A percentile compares a stretch with the other conserved stretches of the same genome.
phyloP scores from a whole-genome alignment of 2,888 invertebrate species.

The Bhutanitis thaidina region DNA sequence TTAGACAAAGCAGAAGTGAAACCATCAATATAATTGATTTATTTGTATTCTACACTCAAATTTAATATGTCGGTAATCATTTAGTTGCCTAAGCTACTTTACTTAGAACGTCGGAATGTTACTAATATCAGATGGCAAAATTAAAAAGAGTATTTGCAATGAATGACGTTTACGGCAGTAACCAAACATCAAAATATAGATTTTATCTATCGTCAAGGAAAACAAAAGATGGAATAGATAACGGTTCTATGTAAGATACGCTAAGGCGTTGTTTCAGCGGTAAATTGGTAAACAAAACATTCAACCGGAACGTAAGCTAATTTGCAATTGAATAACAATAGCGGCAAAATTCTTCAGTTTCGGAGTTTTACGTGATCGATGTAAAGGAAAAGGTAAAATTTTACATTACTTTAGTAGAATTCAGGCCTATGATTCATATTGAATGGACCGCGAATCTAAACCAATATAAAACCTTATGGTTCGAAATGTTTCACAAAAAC shows the following conservation, averaged over 20 bases:
- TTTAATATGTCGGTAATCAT: no score
- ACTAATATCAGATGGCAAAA: background rate
- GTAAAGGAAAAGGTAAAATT: conserved; percentile 33
- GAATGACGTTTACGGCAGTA: no score
- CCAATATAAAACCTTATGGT: conserved; percentile 34
- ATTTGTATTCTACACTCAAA: no score
- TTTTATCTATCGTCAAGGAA: conserved; percentile 10
- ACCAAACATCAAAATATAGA: background rate
- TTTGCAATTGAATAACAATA: conserved; percentile 27
- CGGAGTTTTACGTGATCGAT: conserved; percentile 16
- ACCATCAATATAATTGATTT: no score
- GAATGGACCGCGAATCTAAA: conserved; percentile 50
- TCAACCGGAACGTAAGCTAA: conserved; percentile 42
- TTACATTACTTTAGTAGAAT: conserved; percentile 51
- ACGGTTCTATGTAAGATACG: conserved; percentile 20
- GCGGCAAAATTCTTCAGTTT: conserved; percentile 24
- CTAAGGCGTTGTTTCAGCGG: conserved; percentile 37
- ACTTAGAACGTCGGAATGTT: background rate
- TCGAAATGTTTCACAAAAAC: conserved; percentile 42
- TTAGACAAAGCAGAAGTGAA: no score
- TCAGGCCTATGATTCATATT: conserved; percentile 69
- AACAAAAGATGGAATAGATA: conserved; percentile 19
- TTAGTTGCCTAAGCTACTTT: background rate
- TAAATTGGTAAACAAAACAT: conserved; percentile 70
- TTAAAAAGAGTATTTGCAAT: background rate